Conservation (phyloP, 1,140 invertebrate species). For the Nylanderia fulva region DNA sequence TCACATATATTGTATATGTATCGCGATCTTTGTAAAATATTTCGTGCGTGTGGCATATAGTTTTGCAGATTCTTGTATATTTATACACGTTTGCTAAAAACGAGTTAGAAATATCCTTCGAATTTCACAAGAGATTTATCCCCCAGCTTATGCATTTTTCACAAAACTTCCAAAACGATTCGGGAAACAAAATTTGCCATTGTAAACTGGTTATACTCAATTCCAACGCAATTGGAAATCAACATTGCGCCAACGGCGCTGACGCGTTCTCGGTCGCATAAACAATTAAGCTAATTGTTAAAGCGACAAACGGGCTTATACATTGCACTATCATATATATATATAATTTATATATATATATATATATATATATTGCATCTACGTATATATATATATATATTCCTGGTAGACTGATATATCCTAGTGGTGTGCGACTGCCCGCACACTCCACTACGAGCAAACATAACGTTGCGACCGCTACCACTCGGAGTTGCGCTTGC, state of each 20-base stretch:
- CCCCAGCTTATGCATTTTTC: background rate
- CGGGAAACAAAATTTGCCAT: background rate
- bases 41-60: no score
- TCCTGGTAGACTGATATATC: constrained; percentile 63
- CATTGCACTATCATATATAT: constrained; percentile 38
- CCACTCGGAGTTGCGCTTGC: constrained; percentile 63
- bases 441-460: constrained; percentile 64
- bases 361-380: background rate
- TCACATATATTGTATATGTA: no score
- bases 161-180: background rate
- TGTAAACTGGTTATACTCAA: constrained; percentile 19
- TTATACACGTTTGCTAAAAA: background rate
- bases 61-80: no score
- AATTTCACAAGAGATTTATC: background rate
- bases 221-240: constrained; percentile 36
- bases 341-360: constrained; percentile 25
- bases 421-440: constrained; percentile 48
- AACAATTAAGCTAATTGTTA: constrained; percentile 80
- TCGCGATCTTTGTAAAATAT: no score
- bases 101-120: background rate
- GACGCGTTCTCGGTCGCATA: constrained; percentile 70
- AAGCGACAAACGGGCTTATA: constrained; percentile 71
- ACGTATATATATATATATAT: constrained; percentile 35
- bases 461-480: constrained; percentile 65
- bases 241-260: constrained; percentile 50